These are phyloP conservation scores for Oryzias curvinotus DNA, from an alignment of 2,113 vertebrate species.

Conservation along the genomic window DNA sequence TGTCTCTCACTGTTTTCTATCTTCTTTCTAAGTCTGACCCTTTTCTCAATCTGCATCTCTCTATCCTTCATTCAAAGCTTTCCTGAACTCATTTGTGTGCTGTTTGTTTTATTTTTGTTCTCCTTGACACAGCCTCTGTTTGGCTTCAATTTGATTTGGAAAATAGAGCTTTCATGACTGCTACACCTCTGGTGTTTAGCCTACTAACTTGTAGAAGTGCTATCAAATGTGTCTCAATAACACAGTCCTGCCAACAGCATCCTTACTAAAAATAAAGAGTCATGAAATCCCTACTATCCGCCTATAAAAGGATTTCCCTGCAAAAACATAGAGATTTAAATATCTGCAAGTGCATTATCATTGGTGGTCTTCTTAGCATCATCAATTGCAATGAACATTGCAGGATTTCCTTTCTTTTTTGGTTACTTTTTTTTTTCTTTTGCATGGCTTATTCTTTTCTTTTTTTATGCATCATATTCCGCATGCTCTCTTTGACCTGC, in stretches of 20 bases:
- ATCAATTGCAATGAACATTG: conserved; percentile 71
- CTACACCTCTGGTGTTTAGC: conserved; percentile 15
- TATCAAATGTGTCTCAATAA: conserved; percentile 27
- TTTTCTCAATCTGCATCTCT: conserved; percentile 37
- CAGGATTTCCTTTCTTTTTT: conserved; percentile 53
- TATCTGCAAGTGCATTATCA: conserved; percentile 69
- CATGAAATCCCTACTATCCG: conserved; percentile 70
- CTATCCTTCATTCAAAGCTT: conserved; percentile 56
- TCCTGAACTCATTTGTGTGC: conserved; percentile 63
- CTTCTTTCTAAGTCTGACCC: conserved; percentile 9
- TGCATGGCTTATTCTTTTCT: conserved; percentile 52
- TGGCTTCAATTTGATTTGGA: conserved; percentile 65
- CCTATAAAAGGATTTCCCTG: conserved; percentile 35
- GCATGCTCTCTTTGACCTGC: conserved; percentile 68
- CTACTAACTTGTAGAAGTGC: conserved; percentile 53
- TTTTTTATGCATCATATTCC: conserved; percentile 47
- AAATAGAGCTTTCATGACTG: conserved; percentile 79
- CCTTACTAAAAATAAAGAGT: conserved; percentile 44
- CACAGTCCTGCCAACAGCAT: conserved; percentile 7
- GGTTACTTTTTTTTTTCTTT: conserved; percentile 54
- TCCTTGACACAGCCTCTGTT: conserved; percentile 65
- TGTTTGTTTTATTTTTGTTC: conserved; percentile 52
- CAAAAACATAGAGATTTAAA: conserved; percentile 45
- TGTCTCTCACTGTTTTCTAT: conserved; percentile 37
- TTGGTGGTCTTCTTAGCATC: conserved; percentile 64